A percentile compares a stretch with the other conserved stretches of the same genome.
phyloP scores from a whole-genome alignment of 2,113 vertebrate species.

The Nanger granti region DNA sequence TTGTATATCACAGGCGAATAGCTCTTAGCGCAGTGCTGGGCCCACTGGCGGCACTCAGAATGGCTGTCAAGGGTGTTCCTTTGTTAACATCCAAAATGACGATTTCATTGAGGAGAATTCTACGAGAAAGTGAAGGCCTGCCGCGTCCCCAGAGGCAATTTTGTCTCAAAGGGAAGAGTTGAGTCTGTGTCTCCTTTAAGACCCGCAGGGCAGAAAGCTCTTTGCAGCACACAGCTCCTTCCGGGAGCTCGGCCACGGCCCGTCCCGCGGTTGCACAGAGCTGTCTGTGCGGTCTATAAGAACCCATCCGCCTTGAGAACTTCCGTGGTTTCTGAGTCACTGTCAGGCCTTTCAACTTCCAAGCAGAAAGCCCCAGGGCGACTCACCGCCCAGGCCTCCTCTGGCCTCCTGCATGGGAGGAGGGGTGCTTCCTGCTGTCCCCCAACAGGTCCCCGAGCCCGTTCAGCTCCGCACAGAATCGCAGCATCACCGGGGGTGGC shows the following conservation, averaged over 20 bases:
- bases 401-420: neutral
- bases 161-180: neutral
- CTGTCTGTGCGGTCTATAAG: neutral
- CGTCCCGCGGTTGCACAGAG: conserved; percentile 8
- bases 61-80: neutral
- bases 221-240: neutral
- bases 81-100: neutral
- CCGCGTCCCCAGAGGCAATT: neutral
- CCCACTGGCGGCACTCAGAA: neutral
- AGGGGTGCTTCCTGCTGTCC: neutral
- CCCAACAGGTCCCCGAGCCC: neutral
- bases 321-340: conserved; percentile 56
- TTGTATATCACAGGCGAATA: neutral
- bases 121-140: neutral
- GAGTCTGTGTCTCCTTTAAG: neutral
- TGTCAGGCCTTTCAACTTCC: neutral
- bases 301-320: conserved; percentile 7
- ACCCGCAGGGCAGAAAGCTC: neutral
- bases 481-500: neutral
- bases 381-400: neutral
- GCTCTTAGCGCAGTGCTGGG: neutral
- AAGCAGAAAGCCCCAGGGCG: neutral
- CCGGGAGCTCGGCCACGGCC: neutral
- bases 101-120: neutral
- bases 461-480: accelerated